These are phyloP conservation scores for Dromas ardeola DNA, from an alignment of 2,113 vertebrate species.

Conservation along the genomic window DNA sequence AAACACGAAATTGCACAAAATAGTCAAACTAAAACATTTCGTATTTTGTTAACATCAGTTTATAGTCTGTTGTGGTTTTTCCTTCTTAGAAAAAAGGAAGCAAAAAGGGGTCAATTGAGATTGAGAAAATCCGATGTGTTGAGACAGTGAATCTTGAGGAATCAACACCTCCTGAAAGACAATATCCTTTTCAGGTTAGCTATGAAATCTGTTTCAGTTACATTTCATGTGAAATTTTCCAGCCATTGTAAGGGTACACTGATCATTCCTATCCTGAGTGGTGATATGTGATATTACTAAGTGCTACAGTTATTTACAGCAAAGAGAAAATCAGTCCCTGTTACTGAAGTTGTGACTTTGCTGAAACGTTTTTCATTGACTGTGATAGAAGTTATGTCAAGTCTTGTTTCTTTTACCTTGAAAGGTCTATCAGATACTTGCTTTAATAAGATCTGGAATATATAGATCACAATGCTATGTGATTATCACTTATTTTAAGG, in stretches of 20 bases:
- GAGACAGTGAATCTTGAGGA: slow-evolving; percentile 68
- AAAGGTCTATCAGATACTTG: not conserved
- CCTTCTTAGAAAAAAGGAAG: slow-evolving; percentile 66
- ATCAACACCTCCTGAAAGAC: slow-evolving; percentile 63
- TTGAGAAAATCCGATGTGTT: slow-evolving; percentile 70
- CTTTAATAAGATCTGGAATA: not conserved
- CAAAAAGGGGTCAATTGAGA: slow-evolving; percentile 51
- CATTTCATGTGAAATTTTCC: not conserved
- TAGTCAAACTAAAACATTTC: not conserved
- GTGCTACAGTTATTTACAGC: not conserved
- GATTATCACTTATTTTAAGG: not conserved
- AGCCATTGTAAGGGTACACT: not conserved
- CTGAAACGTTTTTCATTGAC: not conserved
- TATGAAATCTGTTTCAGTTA: not conserved
- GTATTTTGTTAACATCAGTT: not conserved
- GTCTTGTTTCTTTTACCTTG: not conserved
- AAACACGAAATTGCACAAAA: not conserved
- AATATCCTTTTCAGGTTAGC: slow-evolving; percentile 74
- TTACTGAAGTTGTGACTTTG: not conserved
- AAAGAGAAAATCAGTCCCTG: not conserved
- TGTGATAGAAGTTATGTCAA: not conserved
- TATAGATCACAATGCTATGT: not conserved
- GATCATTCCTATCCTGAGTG: not conserved
- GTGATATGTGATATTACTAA: not conserved
- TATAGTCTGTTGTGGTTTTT: not conserved